Percentiles rank a stretch among this genome's conserved stretches.
Conservation (phyloP, 2,113 vertebrate species). For the Otocyon megalotis region DNA sequence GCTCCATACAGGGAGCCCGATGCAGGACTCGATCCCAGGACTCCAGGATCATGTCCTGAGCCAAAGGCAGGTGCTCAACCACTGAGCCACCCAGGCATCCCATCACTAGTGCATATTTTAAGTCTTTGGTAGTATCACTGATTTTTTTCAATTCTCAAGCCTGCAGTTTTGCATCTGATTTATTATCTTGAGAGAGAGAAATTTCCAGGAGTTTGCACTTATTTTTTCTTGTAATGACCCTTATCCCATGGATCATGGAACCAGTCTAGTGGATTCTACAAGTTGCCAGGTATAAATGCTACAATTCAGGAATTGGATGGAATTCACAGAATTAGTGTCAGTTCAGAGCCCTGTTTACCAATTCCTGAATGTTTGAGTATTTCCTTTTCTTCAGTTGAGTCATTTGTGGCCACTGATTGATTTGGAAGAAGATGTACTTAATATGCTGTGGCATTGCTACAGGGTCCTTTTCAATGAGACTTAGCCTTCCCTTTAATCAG, state of each 20-base stretch:
- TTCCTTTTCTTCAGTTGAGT: background rate
- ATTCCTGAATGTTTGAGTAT: background rate
- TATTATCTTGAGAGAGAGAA: background rate
- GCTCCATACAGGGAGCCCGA: too few species aligned
- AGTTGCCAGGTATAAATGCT: background rate
- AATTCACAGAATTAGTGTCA: background rate
- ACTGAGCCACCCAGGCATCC: too few species aligned
- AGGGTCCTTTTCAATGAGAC: background rate
- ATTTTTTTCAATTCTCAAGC: background rate
- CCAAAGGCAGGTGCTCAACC: too few species aligned
- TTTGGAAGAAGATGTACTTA: background rate
- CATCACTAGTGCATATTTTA: background rate
- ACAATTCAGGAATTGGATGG: background rate
- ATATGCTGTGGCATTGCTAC: background rate
- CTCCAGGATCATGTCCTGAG: too few species aligned
- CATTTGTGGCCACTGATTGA: background rate
- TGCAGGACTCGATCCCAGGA: too few species aligned
- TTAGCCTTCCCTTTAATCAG: background rate
- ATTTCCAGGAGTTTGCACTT: background rate
- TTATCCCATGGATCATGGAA: background rate
- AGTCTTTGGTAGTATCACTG: background rate
- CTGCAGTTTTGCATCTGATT: background rate
- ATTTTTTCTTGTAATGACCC: background rate
- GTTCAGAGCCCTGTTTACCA: background rate
- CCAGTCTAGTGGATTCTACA: background rate